Base-by-base conservation (phyloP, 2,113 vertebrate genomes). In the Jacana jacana region DNA sequence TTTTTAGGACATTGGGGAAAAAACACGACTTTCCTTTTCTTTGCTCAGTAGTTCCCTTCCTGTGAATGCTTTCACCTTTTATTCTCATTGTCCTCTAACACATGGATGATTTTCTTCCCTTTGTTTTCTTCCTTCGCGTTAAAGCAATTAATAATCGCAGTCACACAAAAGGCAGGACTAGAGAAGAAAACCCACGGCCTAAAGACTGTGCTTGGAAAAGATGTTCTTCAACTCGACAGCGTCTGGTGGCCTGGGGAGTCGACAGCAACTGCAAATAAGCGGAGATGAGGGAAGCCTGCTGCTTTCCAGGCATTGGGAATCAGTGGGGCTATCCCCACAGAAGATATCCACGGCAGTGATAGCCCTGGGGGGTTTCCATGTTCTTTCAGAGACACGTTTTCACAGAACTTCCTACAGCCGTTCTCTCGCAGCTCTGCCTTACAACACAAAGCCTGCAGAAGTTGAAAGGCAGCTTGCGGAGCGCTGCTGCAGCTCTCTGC, bases 121-220 rank as follows among this genome's bases (percentile, higher is more conserved):
- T 82, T 52, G 30, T 88, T 91, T 71, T 70, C 57, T 81, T 75
- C 46, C 55, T 80, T 68, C 66, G 40, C 24, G 70, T 92, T 58
- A 75, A 82, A 88, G 61, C 28, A 94, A 71, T 88, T 85, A 92
- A 63, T 86, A 88, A 85, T 35, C 75, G 35, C 68, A 88, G 24
- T 33, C 20, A 35, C 51, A 46, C 17, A 42, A 83, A 89, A 83
- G 49, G 20, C 84, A 83, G 49, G 86, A 86, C 52, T 88, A 64
- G 48, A 88, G 58, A 73, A 22, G 31, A 63, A 93, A 87, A 49
- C 14, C n/a, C 25, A 48, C 1, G 5, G 65, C 17, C 46, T 63
- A 44, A 73, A 66, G 24, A 44, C 24, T 54, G 23, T 9, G 16
- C 46, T 78, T 80, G 30, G 54, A 70, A 86, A 87, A 81, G 3